A percentile compares a stretch with the other conserved stretches of the same genome.
Evolutionary conservation across 2,113 vertebrate species (phyloP).

Genomic region (Odontophorus gujanensis): DNA sequence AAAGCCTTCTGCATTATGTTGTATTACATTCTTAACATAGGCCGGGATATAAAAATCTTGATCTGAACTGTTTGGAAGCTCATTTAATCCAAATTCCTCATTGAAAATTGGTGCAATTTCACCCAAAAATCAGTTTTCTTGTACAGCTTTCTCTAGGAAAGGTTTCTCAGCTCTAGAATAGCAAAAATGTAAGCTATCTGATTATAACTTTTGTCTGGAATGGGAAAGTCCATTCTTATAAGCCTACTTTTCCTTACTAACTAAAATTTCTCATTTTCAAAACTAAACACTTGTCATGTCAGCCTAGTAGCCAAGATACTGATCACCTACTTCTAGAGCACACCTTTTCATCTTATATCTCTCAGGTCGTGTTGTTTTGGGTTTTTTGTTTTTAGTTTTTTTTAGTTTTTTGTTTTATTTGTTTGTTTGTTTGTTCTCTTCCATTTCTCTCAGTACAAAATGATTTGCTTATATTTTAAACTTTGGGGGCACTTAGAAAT

Average conservation of each 20-base stretch:
- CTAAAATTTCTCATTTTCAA: background rate
- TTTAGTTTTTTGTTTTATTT: no score
- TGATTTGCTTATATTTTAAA: background rate
- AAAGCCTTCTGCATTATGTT: background rate
- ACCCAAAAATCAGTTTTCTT: background rate
- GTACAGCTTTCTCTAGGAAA: background rate
- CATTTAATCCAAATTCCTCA: background rate
- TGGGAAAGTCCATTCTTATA: background rate
- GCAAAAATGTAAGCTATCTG: background rate
- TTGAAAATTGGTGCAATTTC: background rate
- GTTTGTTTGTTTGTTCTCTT: background rate
- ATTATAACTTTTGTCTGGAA: background rate
- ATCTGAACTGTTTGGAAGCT: background rate
- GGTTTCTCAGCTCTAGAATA: background rate
- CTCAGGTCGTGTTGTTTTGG: background rate
- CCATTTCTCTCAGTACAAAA: background rate
- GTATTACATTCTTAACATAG: background rate
- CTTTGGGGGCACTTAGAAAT: background rate
- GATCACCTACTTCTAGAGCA: background rate
- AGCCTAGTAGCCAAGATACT: background rate
- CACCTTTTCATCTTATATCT: background rate
- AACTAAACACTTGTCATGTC: background rate
- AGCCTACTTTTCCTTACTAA: background rate
- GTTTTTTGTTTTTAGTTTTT: no score
- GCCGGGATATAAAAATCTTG: background rate